Percentiles rank a stretch among this genome's conserved stretches.
Conservation (phyloP, 1,140 invertebrate genomes). For the Atopsyche davidsoni region DNA sequence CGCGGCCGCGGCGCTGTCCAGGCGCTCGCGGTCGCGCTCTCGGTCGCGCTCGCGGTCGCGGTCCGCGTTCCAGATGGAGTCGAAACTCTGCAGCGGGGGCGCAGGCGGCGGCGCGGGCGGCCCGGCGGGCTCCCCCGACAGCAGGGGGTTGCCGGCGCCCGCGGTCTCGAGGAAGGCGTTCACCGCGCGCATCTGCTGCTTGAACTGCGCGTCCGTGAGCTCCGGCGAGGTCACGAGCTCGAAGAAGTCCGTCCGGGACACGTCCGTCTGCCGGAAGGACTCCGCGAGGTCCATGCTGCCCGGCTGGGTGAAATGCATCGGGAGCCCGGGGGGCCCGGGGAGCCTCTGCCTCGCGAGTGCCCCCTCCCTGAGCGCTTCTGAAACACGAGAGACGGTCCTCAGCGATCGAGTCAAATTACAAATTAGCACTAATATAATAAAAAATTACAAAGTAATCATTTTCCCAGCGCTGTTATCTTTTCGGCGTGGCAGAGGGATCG, state of each 20-base stretch:
- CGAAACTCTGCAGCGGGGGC: constrained; percentile 48
- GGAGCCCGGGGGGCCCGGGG: constrained; percentile 1
- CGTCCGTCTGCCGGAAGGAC: constrained; percentile 62
- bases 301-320: constrained; percentile 30
- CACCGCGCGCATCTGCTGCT: constrained; percentile 56
- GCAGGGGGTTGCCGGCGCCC: constrained; percentile 45
- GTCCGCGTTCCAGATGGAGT: constrained; percentile 66
- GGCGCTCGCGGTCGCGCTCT: constrained; percentile 9
- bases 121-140: constrained; percentile 53
- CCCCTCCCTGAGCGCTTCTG: neutral
- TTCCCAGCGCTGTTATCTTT: too few relatives aligned
- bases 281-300: constrained; percentile 69
- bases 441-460: too few relatives aligned
- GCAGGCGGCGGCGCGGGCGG: constrained; percentile 42
- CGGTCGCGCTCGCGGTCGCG: constrained; percentile 58
- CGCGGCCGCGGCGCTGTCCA: constrained; percentile 61
- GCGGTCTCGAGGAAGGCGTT: constrained; percentile 54
- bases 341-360: neutral
- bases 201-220: constrained; percentile 55
- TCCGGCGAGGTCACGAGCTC: constrained; percentile 77
- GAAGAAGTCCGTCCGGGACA: constrained; percentile 77
- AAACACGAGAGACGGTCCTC: too few relatives aligned
- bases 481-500: too few relatives aligned
- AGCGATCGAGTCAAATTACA: too few relatives aligned
- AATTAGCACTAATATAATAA: too few relatives aligned